Evolutionary conservation across 30 jellyfish, hydroid and myxozoan species (phyloP).

Genomic region (Haliclystus octoradiatus): DNA sequence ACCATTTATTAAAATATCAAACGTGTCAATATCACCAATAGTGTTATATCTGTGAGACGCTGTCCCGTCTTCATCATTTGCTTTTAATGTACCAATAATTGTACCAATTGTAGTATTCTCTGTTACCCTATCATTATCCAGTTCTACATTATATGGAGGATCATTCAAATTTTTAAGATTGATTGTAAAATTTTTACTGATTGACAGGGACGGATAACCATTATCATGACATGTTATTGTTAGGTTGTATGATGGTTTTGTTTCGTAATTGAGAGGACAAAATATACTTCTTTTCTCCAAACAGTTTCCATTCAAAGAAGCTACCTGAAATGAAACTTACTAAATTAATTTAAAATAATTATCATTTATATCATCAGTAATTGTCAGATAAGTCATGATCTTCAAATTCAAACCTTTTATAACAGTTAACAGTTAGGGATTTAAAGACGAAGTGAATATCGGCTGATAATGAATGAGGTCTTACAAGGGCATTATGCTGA

Average conservation of each 20-base stretch:
- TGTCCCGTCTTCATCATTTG: constrained; percentile 45
- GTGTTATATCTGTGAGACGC: background rate
- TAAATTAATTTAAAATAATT: no score
- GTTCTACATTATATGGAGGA: constrained; percentile 45
- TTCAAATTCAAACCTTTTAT: no score
- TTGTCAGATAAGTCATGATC: no score
- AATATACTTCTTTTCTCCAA: constrained; percentile 18
- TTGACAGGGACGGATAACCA: constrained; percentile 37
- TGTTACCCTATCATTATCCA: constrained; percentile 20
- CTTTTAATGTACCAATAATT: constrained; percentile 39
- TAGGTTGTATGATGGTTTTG: constrained; percentile 8
- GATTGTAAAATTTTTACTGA: constrained; percentile 5
- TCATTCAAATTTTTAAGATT: constrained; percentile 60
- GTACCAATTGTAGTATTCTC: constrained; percentile 52
- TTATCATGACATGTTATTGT: constrained; percentile 23
- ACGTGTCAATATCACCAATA: background rate
- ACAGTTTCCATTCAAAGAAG: constrained; percentile 26
- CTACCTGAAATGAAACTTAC: constrained; percentile 27
- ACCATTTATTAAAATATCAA: background rate
- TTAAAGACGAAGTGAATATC: no score
- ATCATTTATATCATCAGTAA: no score
- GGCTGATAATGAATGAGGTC: no score
- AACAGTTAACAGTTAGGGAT: no score
- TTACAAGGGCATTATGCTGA: no score
- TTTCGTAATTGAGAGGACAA: background rate